Evolutionary conservation across 2,888 invertebrate genomes (phyloP).

Genomic region (Hirtodrosophila histrioides): DNA sequence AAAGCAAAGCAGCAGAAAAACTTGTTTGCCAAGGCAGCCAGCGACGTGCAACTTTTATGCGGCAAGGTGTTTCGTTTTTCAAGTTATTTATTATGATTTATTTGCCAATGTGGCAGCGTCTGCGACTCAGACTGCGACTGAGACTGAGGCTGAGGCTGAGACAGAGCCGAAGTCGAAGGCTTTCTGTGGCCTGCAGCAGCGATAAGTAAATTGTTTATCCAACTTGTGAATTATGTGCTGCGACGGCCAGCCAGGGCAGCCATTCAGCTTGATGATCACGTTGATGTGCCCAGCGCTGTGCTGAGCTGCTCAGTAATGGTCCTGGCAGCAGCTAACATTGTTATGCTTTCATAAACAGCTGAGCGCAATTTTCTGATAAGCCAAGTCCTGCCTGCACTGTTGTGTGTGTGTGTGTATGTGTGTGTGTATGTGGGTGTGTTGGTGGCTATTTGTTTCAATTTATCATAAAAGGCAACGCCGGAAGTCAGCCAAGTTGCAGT

Average conservation of each 20-base stretch:
- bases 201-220: constrained; percentile 81
- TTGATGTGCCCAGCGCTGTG: constrained; percentile 57
- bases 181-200: constrained; percentile 60
- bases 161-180: constrained; percentile 30
- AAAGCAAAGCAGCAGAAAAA: constrained; percentile 27
- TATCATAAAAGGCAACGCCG: constrained; percentile 78
- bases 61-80: constrained; percentile 80
- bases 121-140: constrained; percentile 34
- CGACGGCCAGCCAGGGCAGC: constrained; percentile 48
- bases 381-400: constrained; percentile 57
- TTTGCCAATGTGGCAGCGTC: constrained; percentile 72
- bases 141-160: constrained; percentile 21
- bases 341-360: constrained; percentile 80
- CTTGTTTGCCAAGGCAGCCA: constrained; percentile 50
- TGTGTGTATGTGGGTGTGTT: constrained; percentile 29
- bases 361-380: constrained; percentile 79
- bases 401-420: constrained; percentile 5
- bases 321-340: constrained; percentile 70
- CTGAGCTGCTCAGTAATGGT: constrained; percentile 58
- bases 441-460: constrained; percentile 78
- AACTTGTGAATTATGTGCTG: constrained; percentile 77
- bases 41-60: constrained; percentile 71
- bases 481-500: constrained; percentile 76
- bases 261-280: constrained; percentile 76
- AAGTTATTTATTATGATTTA: constrained; percentile 83